Conservation (phyloP, 2,888 invertebrate species). For the Leuctra nigra region DNA sequence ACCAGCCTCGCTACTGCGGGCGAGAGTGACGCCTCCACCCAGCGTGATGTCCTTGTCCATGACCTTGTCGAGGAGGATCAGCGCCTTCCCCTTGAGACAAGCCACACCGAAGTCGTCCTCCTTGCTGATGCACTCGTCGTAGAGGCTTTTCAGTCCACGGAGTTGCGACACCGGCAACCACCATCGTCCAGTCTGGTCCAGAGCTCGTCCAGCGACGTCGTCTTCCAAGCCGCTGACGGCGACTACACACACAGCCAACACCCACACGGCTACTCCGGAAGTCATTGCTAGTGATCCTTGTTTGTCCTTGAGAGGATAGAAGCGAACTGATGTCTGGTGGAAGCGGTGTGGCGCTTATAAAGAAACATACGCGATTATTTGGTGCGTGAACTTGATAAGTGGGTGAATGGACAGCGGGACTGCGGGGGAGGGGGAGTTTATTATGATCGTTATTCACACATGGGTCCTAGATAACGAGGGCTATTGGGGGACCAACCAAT, state of each 20-base stretch:
- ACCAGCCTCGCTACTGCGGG: neutral
- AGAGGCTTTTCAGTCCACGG: constrained; percentile 40
- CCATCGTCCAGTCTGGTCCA: neutral
- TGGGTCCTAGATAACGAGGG: too few relatives aligned
- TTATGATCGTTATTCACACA: too few relatives aligned
- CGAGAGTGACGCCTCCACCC: constrained; percentile 17
- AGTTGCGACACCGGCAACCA: constrained; percentile 3
- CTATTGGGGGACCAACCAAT: too few relatives aligned
- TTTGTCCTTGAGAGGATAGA: too few relatives aligned
- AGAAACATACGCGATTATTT: constrained; percentile 8
- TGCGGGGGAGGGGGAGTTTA: too few relatives aligned
- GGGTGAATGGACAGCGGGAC: too few relatives aligned
- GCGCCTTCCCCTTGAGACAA: constrained; percentile 56
- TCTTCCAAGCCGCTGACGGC: neutral
- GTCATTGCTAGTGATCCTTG: neutral
- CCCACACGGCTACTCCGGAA: neutral
- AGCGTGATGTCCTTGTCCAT: constrained; percentile 14
- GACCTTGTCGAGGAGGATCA: constrained; percentile 32
- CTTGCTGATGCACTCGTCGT: constrained; percentile 54
- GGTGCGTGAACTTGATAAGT: constrained; percentile 21
- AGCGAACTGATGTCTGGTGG: neutral
- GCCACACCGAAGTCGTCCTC: constrained; percentile 44
- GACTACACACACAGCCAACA: neutral
- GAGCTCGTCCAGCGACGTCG: neutral
- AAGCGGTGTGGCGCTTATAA: too few relatives aligned